Evolutionary conservation across 1,140 invertebrate species (phyloP), one percentile per base, ranked within the genome.

Genomic region (Meloidogyne exigua): DNA sequence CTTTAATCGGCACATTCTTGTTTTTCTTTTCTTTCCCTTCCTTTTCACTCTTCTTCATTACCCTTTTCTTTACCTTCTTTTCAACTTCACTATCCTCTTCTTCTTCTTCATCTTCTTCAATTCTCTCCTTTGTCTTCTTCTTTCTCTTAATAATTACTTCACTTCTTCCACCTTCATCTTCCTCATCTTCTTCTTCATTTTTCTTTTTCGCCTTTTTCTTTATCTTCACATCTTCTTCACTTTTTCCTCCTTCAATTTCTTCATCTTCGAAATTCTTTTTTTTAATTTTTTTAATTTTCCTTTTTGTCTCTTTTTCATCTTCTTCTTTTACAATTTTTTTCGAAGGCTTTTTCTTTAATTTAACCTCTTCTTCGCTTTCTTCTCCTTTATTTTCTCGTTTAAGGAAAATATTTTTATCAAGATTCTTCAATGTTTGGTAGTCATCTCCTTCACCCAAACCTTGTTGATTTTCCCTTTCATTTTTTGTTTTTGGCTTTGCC

Each of bases 361-460:
- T 23, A 11, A 65, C 25, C n/a, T 68, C 28, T 9, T 42, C 7
- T 68, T 68, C 66, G 66, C 21, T 18, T 5, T 68, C 66, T 23
- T 68, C 39, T 68, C n/a, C n/a, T 57, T 57, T 18, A 57, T n/a
- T 10, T 57, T 57, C 49, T 5, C 49, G n/a, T 57, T 57, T 57
- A n/a, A n/a, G 18, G 9, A 57, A 57, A n/a, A 68, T 36, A 68
- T 68, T 68, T 68, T 32, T 68, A 9, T 42, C 66, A 13, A 68
- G 39, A 23, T 36, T 68, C 9, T 36, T 13, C 5, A 36, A 21
- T 2, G 28, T 42, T 68, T 68, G 66, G 9, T 68, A 42, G 9
- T 25, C 66, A 25, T 13, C 66, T 1, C 18, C n/a, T 9, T 57
- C 49, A n/a, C 49, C 49, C 18, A 57, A n/a, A 5, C 49, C 49